Evolutionary conservation across 2,888 invertebrate species (phyloP), one percentile per base, ranked within the genome.

Genomic region (Luffia ferchaultella): DNA sequence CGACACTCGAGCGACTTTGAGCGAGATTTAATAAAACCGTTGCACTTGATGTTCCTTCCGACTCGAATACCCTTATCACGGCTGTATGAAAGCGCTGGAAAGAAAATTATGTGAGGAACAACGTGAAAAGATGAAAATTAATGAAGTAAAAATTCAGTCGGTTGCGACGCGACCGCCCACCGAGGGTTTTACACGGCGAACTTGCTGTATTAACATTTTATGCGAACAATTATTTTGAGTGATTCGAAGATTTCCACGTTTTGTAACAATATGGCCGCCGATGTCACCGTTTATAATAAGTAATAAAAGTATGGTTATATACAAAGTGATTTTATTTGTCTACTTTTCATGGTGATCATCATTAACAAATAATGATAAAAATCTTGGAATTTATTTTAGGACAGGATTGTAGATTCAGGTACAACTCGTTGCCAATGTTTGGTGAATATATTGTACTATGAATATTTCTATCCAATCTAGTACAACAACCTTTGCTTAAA

Each of bases 111-210:
- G 82, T 73, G 72, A 70, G 72, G 72, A 73, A 65, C 53, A 58
- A 60, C 68, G 67, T 19, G 70, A 65, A 73, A 73, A 80, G 82
- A 82, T 80, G 82, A 80, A 80, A 83, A 83, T 82, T 83, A 83
- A 83, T 82, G 83, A 83, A 75, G 68, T 74, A 78, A 76, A 54
- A 75, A 79, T 70, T 70, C 76, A 75, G 71, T 68, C 62, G 55
- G 45, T 20, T 18, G 51, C 18, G 40, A 42, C 19, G 1, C 44
- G n/a, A n/a, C n/a, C 5, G 43, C 16, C 43, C n/a, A 3, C 43
- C 17, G 17, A n/a, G 7, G 43, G 7, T n/a, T n/a, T 5, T 12
- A 12, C 30, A 3, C 30, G n/a, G 30, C 30, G 30, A 3, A 3
- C 30, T 30, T 12, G 30, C 30, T 12, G 30, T 12, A 12, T 30